These are phyloP conservation scores for Ommatoiulus sabulosus DNA, from an alignment of 2,888 invertebrate species.

Conservation along the genomic window DNA sequence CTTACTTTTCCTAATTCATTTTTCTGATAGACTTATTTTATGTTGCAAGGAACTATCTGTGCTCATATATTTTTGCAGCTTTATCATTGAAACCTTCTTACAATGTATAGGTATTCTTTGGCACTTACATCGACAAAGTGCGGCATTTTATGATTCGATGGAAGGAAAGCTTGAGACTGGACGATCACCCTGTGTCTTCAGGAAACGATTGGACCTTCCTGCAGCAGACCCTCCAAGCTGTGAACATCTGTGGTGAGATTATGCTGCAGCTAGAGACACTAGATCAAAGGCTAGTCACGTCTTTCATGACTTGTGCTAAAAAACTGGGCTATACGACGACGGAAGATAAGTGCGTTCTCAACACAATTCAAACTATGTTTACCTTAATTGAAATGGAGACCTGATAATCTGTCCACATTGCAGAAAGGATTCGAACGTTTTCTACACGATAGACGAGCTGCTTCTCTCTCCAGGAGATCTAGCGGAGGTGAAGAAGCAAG, in stretches of 20 bases:
- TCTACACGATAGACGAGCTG: constrained; percentile 31
- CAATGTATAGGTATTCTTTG: constrained; percentile 72
- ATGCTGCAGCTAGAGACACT: constrained; percentile 76
- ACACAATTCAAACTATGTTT: background rate
- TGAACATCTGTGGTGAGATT: constrained; percentile 71
- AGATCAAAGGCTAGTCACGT: constrained; percentile 75
- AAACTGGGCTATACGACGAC: constrained; percentile 65
- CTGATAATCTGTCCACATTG: background rate
- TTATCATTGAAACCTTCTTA: constrained; percentile 47
- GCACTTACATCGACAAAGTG: constrained; percentile 72
- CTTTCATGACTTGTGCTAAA: constrained; percentile 71
- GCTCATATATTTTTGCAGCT: background rate
- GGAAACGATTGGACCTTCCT: constrained; percentile 63
- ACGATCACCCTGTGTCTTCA: background rate
- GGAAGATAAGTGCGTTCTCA: constrained; percentile 25
- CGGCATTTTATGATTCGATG: background rate
- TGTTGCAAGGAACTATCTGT: too few species aligned
- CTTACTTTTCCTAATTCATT: too few species aligned
- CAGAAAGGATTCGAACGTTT: constrained; percentile 7
- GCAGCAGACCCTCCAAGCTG: constrained; percentile 67
- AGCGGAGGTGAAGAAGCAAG: constrained; percentile 56
- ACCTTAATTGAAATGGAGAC: background rate
- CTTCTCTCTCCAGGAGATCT: constrained; percentile 65
- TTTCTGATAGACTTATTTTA: too few species aligned
- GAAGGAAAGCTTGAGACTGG: constrained; percentile 58